These are phyloP conservation scores for Fregetta grallaria DNA, from an alignment of 2,113 vertebrate species.

Conservation along the genomic window DNA sequence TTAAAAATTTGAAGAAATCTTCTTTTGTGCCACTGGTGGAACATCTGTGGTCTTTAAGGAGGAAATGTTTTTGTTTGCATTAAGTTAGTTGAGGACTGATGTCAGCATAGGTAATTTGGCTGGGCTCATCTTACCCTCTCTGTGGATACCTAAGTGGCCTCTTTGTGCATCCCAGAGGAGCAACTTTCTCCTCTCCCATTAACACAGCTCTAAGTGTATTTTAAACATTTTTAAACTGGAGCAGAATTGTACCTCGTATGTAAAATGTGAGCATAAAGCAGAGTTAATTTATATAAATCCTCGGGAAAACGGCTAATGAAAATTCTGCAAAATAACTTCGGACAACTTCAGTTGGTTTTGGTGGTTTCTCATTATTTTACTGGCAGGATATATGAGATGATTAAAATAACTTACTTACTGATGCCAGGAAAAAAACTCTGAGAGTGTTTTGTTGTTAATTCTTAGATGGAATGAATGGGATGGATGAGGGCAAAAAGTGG, in stretches of 20 bases:
- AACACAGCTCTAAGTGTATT: neutral
- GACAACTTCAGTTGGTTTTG: neutral
- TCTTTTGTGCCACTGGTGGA: neutral
- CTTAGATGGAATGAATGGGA: neutral
- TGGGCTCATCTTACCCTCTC: neutral
- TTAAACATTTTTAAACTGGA: neutral
- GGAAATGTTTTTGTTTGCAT: constrained; percentile 7
- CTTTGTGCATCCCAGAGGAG: neutral
- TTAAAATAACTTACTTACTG: neutral
- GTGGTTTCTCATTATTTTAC: neutral
- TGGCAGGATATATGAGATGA: neutral
- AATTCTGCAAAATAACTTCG: neutral
- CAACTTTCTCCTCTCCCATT: neutral
- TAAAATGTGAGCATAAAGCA: neutral
- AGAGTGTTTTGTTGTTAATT: too few species aligned
- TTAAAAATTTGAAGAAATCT: neutral
- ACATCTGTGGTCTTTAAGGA: neutral
- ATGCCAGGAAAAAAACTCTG: neutral
- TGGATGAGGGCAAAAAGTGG: neutral
- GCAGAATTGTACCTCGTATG: neutral
- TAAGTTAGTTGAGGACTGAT: neutral
- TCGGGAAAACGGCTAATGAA: neutral
- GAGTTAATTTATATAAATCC: neutral
- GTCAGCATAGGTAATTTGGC: constrained; percentile 1
- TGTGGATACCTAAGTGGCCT: neutral